phyloP scores from a whole-genome alignment of 2,113 vertebrate genomes.

The Delphinapterus leucas region DNA sequence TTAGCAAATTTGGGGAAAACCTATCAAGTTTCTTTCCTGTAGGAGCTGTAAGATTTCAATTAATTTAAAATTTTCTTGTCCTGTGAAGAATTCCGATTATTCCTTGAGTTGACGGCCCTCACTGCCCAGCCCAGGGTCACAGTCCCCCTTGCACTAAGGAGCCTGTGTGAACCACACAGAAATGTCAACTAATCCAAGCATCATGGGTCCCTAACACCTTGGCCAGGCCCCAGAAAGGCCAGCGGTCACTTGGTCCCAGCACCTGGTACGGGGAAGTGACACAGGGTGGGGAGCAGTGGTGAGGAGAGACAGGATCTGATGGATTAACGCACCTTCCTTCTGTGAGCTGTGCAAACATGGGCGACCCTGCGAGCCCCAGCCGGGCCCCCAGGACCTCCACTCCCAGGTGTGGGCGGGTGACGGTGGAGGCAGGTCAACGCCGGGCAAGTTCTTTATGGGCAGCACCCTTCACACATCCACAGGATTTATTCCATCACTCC shows the following conservation, averaged over 20 bases:
- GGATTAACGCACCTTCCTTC: fast-evolving
- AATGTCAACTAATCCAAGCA: not conserved
- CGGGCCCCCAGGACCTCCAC: too few relatives aligned
- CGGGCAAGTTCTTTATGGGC: not conserved
- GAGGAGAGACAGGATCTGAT: not conserved
- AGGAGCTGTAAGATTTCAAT: not conserved
- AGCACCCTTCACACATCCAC: too few relatives aligned
- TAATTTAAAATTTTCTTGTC: not conserved
- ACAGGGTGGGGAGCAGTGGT: fast-evolving
- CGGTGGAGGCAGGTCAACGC: too few relatives aligned
- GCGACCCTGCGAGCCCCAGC: fast-evolving
- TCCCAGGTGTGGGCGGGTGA: too few relatives aligned
- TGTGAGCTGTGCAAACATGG: not conserved
- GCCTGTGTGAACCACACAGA: not conserved
- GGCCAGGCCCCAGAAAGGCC: not conserved
- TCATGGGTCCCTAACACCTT: fast-evolving
- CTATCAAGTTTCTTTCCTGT: not conserved
- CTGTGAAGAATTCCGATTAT: not conserved
- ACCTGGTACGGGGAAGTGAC: not conserved
- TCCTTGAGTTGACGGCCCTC: not conserved
- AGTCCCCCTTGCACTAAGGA: too few relatives aligned
- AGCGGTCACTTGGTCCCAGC: fast-evolving
- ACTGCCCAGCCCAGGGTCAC: too few relatives aligned
- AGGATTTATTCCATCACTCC: not conserved
- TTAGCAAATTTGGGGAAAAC: not conserved